Conservation (phyloP, 2,888 invertebrate species). For the Ceraclea dissimilis region DNA sequence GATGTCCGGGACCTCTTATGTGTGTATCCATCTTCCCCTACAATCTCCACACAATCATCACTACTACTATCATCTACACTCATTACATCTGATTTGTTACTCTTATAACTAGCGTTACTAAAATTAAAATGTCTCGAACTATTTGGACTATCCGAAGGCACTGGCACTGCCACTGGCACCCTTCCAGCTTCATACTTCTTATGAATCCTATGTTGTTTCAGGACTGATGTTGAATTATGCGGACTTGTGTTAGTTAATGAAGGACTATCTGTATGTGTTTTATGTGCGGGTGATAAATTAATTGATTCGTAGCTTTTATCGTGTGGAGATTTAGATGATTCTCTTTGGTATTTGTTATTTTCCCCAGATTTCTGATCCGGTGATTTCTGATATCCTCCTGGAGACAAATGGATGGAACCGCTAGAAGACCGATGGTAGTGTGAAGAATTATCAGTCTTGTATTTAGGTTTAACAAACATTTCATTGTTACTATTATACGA, state of each 20-base stretch:
- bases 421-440: constrained; percentile 7
- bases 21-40: constrained; percentile 26
- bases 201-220: constrained; percentile 17
- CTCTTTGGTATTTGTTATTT: constrained; percentile 11
- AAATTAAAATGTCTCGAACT: constrained; percentile 9
- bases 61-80: constrained; percentile 45
- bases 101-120: neutral
- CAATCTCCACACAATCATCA: constrained; percentile 39
- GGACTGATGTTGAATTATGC: neutral
- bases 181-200: constrained; percentile 10
- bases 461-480: constrained; percentile 23
- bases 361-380: constrained; percentile 6
- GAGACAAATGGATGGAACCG: neutral
- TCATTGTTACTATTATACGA: constrained; percentile 13
- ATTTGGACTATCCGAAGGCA: neutral
- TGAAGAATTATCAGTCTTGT: constrained; percentile 19
- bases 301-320: constrained; percentile 4
- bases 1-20: constrained; percentile 16
- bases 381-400: constrained; percentile 4
- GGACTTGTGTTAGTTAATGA: constrained; percentile 3
- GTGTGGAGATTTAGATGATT: constrained; percentile 14
- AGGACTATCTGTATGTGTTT: neutral
- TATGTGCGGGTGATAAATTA: constrained; percentile 5
- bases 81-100: constrained; percentile 26
- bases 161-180: neutral